phyloP scores from a whole-genome alignment of 2,888 invertebrate genomes.

The Dione vanillae region DNA sequence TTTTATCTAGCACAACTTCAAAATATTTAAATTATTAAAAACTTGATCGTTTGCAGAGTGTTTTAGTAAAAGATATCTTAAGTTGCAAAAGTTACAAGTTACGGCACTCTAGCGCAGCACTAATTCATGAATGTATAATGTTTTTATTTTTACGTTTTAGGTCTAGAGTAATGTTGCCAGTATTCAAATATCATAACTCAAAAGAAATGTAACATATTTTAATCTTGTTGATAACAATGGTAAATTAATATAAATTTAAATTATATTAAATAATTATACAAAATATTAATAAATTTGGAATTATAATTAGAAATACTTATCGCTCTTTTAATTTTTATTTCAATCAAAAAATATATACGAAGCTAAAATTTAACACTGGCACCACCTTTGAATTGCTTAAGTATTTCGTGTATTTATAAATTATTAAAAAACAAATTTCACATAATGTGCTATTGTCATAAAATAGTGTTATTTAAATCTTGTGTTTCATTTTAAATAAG shows the following conservation, averaged over 20 bases:
- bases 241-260: too few species aligned
- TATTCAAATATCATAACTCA: background rate
- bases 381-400: too few species aligned
- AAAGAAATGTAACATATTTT: background rate
- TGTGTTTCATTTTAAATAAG: too few species aligned
- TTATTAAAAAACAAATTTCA: too few species aligned
- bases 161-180: background rate
- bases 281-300: too few species aligned
- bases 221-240: too few species aligned
- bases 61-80: background rate
- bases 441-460: too few species aligned
- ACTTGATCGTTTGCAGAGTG: background rate
- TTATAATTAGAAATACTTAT: too few species aligned
- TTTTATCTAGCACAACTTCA: background rate
- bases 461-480: too few species aligned
- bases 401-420: too few species aligned
- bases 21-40: background rate
- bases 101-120: conserved; percentile 3
- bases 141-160: background rate
- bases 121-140: background rate
- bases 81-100: background rate
- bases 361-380: too few species aligned
- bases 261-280: too few species aligned
- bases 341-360: background rate
- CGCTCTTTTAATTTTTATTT: background rate